Evolutionary conservation across 2,888 invertebrate genomes (phyloP).

Genomic region (Coenonympha glycerion): DNA sequence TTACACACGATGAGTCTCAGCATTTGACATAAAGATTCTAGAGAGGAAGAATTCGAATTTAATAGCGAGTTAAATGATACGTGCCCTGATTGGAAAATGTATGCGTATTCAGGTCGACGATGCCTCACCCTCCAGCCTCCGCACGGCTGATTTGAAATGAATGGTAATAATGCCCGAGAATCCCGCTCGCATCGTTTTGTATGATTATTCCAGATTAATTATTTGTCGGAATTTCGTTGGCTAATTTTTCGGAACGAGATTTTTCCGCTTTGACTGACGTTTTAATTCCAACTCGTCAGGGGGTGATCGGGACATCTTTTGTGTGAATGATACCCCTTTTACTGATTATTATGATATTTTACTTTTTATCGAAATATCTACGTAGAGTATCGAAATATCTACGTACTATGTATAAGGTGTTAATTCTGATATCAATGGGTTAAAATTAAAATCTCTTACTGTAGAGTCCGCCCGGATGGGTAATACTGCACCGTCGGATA

Average conservation of each 20-base stretch:
- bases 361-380: neutral
- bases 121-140: constrained; percentile 53
- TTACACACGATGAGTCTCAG: constrained; percentile 44
- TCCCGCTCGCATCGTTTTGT: constrained; percentile 74
- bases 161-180: constrained; percentile 73
- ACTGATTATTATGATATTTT: constrained; percentile 11
- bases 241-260: constrained; percentile 74
- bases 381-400: no score
- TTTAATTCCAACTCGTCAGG: constrained; percentile 66
- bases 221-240: constrained; percentile 74
- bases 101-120: constrained; percentile 73
- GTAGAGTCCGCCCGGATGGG: no score
- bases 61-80: constrained; percentile 76
- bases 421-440: no score
- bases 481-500: no score
- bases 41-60: constrained; percentile 74
- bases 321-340: constrained; percentile 22
- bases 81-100: constrained; percentile 76
- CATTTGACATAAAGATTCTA: constrained; percentile 68
- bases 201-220: constrained; percentile 77
- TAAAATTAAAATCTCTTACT: no score
- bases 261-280: constrained; percentile 74
- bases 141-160: constrained; percentile 75
- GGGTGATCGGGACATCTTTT: constrained; percentile 38
- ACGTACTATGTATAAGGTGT: no score